Evolutionary conservation across 2,113 vertebrate genomes (phyloP).

Genomic region (Arizona elegans): DNA sequence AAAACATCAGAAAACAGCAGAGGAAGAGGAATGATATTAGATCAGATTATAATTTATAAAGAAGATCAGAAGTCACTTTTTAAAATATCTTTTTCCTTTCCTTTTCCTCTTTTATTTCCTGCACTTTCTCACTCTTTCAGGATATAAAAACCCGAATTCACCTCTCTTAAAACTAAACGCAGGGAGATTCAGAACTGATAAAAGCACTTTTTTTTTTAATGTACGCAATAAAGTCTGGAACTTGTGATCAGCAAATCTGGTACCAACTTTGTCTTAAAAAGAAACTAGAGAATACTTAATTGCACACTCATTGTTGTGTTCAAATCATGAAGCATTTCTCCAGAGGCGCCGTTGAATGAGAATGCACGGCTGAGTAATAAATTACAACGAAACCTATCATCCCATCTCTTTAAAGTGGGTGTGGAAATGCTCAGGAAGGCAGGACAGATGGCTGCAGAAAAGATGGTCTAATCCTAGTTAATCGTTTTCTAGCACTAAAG

Average conservation of each 20-base stretch:
- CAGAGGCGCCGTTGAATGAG: background rate
- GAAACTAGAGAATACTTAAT: background rate
- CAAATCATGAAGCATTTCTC: background rate
- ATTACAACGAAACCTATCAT: background rate
- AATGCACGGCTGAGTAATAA: background rate
- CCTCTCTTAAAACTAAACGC: background rate
- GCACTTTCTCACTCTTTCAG: background rate
- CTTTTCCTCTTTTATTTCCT: background rate
- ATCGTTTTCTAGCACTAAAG: background rate
- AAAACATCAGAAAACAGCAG: background rate
- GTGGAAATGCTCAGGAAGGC: background rate
- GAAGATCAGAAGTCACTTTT: background rate
- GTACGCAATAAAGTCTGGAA: background rate
- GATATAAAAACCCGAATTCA: background rate
- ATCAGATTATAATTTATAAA: background rate
- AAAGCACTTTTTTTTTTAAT: background rate
- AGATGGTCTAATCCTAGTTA: background rate
- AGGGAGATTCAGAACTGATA: background rate
- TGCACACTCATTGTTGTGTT: background rate
- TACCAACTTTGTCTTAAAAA: background rate
- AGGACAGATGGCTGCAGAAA: background rate
- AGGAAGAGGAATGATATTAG: background rate
- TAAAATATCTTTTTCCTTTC: background rate
- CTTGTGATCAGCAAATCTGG: background rate
- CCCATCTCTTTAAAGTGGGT: background rate